phyloP scores from a whole-genome alignment of 2,888 invertebrate species.

The Camponotus fellah region DNA sequence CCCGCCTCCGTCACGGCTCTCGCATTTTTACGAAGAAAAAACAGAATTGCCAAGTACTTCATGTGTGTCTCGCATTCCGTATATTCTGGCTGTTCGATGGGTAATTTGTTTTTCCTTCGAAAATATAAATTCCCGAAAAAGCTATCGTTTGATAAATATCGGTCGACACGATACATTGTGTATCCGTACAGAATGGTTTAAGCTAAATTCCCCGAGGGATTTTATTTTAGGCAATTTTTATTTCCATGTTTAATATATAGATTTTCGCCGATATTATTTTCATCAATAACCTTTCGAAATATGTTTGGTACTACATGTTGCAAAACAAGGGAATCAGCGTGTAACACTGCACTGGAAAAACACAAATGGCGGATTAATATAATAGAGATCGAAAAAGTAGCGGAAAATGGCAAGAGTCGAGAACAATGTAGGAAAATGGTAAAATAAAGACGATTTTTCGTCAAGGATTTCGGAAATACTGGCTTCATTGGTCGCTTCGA shows the following conservation, averaged over 20 bases:
- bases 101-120: background rate
- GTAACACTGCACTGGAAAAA: background rate
- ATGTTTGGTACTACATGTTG: background rate
- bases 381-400: slow-evolving; percentile 62
- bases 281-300: slow-evolving; percentile 15
- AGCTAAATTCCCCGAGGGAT: background rate
- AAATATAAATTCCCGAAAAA: slow-evolving; percentile 16
- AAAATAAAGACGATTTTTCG: slow-evolving; percentile 61
- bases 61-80: slow-evolving; percentile 17
- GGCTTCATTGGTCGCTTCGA: slow-evolving; percentile 60
- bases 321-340: slow-evolving; percentile 15
- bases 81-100: background rate
- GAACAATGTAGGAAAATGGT: slow-evolving; percentile 60
- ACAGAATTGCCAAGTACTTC: slow-evolving; percentile 31
- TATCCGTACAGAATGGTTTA: background rate
- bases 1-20: slow-evolving; percentile 19
- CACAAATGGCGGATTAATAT: slow-evolving; percentile 67
- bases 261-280: slow-evolving; percentile 27
- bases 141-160: slow-evolving; percentile 24
- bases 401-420: slow-evolving; percentile 59
- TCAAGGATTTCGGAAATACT: slow-evolving; percentile 62
- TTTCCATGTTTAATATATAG: background rate
- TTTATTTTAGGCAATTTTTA: background rate
- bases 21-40: slow-evolving; percentile 30
- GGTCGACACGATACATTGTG: background rate